Evolutionary conservation across 2,113 vertebrate genomes (phyloP), one percentile per base, ranked within the genome.

Genomic region (Panthera tigris): DNA sequence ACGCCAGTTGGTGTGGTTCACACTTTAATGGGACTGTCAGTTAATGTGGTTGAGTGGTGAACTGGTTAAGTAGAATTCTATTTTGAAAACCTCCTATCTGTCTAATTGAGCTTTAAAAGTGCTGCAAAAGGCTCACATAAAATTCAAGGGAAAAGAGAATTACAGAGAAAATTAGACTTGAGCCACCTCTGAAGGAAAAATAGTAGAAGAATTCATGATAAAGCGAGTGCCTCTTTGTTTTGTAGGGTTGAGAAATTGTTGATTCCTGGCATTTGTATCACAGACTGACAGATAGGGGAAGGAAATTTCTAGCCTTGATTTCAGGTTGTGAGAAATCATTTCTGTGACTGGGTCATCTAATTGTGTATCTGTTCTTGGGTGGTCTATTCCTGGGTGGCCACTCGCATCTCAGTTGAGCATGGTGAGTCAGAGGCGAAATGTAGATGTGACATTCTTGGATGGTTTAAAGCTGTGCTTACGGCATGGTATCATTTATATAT

Each of bases 351-450:
- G n/a, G 14, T 91, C 50, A 69, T 45, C 27, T 10, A 14, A 18
- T 36, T 91, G 11, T 93, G 23, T 74, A 29, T 21, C 48, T 91
- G 0, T 95, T 52, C 48, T 41, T 94, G 79, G 61, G 87, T 95
- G 87, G 90, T 89, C 89, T 36, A 78, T 88, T 95, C 81, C 57
- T 82, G 73, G 65, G 66, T 79, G 94, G 74, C 36, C 79, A 41
- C 87, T 89, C 61, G 31, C 31, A 31, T 80, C 39, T 48, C 55
- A n/a, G 23, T 91, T 27, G 76, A 78, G 12, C 23, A 1, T n/a
- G 18, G 4, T 50, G 36, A 55, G n/a, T 55, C 52, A 95, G 83
- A 52, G 52, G 39, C 1, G 61, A 48, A 74, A 69, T 82, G 19
- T 48, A 73, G 39, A 52, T 71, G 25, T 71, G 63, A 69, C 15